These are phyloP conservation scores for Numenius arquata DNA, from an alignment of 2,113 vertebrate genomes.

Conservation along the genomic window DNA sequence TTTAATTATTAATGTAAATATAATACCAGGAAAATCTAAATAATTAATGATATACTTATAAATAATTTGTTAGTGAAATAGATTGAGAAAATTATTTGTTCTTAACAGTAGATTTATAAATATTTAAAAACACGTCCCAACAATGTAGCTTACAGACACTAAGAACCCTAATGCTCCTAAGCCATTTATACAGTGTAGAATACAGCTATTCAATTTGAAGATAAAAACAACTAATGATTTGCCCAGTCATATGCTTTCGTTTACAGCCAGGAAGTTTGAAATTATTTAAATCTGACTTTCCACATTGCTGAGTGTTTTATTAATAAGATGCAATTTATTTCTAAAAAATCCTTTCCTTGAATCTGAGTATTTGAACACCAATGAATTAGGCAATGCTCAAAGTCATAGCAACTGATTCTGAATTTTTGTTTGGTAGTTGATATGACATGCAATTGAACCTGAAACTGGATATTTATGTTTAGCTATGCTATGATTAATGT, in stretches of 20 bases:
- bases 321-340: conserved; percentile 22
- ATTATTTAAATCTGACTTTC: not conserved
- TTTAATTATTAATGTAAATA: conserved; percentile 81
- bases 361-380: not conserved
- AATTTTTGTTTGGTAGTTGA: not conserved
- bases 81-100: conserved; percentile 80
- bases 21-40: conserved; percentile 79
- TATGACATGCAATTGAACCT: not conserved
- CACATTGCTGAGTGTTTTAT: not conserved
- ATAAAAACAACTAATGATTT: conserved; percentile 13
- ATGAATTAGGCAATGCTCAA: not conserved
- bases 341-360: not conserved
- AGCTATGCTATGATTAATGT: not conserved
- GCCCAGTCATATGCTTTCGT: not conserved
- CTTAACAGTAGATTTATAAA: conserved; percentile 74
- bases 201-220: conserved; percentile 43
- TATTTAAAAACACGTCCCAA: conserved; percentile 71
- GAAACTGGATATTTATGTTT: not conserved
- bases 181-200: conserved; percentile 10
- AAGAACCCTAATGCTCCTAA: conserved; percentile 59
- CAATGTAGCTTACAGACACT: conserved; percentile 66
- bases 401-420: not conserved
- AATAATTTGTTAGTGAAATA: conserved; percentile 81
- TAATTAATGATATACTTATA: conserved; percentile 79
- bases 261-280: conserved; percentile 12